Percentiles rank a stretch among this genome's conserved stretches.
phyloP scores from a whole-genome alignment of 35 echinoderm and acorn worm genomes.

The Chiridota heheva region DNA sequence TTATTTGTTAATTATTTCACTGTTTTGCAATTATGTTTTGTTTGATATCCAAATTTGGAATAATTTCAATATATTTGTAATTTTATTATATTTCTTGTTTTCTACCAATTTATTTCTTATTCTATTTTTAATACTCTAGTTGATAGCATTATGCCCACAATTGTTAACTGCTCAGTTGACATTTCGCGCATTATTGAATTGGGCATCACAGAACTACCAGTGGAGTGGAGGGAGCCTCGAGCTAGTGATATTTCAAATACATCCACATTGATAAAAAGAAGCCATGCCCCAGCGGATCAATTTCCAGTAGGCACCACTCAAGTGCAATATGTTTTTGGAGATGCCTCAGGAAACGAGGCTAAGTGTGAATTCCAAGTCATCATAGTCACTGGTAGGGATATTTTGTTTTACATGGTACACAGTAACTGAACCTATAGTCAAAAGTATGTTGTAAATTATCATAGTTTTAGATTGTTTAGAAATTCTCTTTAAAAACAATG shows the following conservation, averaged over 20 bases:
- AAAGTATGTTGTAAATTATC: too few relatives aligned
- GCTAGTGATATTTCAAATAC: background rate
- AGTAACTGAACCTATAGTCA: too few relatives aligned
- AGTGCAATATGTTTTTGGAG: constrained; percentile 20
- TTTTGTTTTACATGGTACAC: too few relatives aligned
- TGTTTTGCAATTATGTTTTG: too few relatives aligned
- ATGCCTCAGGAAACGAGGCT: constrained; percentile 31
- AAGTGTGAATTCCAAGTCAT: constrained; percentile 35
- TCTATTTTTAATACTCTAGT: background rate
- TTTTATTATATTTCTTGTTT: background rate
- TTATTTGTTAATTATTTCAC: too few relatives aligned
- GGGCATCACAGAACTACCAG: background rate
- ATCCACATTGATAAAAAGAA: too few relatives aligned
- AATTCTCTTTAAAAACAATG: too few relatives aligned
- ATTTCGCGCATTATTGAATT: background rate
- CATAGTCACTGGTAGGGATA: constrained; percentile 24
- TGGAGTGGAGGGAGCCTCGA: background rate
- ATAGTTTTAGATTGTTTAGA: too few relatives aligned
- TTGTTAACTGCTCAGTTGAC: background rate
- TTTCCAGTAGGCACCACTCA: constrained; percentile 45
- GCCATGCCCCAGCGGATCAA: background rate
- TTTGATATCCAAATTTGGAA: too few relatives aligned
- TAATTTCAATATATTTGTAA: too few relatives aligned
- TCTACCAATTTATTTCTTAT: background rate
- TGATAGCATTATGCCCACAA: too few relatives aligned